phyloP scores from a whole-genome alignment of 1,140 invertebrate genomes.

The Contarinia nasturtii region DNA sequence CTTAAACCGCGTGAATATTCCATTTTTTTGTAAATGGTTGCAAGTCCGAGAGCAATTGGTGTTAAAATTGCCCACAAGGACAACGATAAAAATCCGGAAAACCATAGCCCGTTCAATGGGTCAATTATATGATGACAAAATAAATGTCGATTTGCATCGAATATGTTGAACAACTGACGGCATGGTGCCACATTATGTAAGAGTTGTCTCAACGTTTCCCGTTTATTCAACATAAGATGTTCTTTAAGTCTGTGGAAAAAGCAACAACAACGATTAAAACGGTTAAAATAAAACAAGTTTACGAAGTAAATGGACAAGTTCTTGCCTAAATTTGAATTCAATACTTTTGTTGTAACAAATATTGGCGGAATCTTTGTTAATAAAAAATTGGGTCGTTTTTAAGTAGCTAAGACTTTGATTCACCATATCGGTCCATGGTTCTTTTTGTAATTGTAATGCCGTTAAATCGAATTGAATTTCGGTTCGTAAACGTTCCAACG shows the following conservation, averaged over 20 bases:
- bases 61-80: constrained; percentile 23
- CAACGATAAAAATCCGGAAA: constrained; percentile 24
- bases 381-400: constrained; percentile 51
- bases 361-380: constrained; percentile 48
- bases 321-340: constrained; percentile 16
- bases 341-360: constrained; percentile 34
- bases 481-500: constrained; percentile 44
- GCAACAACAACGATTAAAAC: too few relatives aligned
- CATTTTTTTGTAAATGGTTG: neutral
- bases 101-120: constrained; percentile 42
- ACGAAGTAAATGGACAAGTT: neutral
- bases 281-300: constrained; percentile 8
- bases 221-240: constrained; percentile 43
- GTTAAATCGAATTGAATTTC: constrained; percentile 54
- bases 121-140: constrained; percentile 51
- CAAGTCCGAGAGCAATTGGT: constrained; percentile 16
- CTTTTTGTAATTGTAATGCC: constrained; percentile 46
- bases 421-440: constrained; percentile 33
- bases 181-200: constrained; percentile 43
- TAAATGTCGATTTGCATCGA: constrained; percentile 37
- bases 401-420: constrained; percentile 53
- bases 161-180: constrained; percentile 48
- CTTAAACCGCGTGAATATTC: neutral
- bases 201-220: constrained; percentile 38
- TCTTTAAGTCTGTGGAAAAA: constrained; percentile 33